A percentile compares a stretch with the other conserved stretches of the same genome.
These are phyloP conservation scores for Helleia helle DNA, from an alignment of 2,888 invertebrate species.

Conservation along the genomic window DNA sequence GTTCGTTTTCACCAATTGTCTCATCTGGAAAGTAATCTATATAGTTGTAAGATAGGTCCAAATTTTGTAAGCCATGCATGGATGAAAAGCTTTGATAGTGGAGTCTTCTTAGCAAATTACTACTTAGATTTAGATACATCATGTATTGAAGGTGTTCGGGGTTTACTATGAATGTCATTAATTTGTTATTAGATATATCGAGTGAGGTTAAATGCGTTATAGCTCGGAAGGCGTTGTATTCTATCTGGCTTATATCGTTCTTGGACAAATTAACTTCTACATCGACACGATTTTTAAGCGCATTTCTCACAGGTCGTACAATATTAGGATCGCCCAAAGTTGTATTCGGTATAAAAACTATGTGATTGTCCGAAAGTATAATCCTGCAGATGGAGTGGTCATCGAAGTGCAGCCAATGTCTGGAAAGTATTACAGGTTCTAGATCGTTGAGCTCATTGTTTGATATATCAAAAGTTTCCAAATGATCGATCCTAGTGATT, in stretches of 20 bases:
- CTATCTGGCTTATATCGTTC: constrained; percentile 44
- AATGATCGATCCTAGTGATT: constrained; percentile 45
- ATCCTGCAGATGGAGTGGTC: constrained; percentile 46
- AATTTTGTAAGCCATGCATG: constrained; percentile 47
- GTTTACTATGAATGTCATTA: constrained; percentile 40
- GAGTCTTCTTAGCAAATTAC: constrained; percentile 37
- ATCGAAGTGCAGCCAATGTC: constrained; percentile 51
- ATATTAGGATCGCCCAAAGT: constrained; percentile 29
- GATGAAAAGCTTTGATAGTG: constrained; percentile 40
- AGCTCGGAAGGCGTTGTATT: constrained; percentile 48
- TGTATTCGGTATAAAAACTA: constrained; percentile 40
- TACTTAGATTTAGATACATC: constrained; percentile 47
- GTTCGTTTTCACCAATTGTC: constrained; percentile 35
- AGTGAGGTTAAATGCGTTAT: constrained; percentile 37
- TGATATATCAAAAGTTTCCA: constrained; percentile 57
- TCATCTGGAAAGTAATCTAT: constrained; percentile 42
- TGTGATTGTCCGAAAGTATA: constrained; percentile 43
- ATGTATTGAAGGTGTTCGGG: constrained; percentile 37
- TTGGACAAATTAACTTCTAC: constrained; percentile 50
- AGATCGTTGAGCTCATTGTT: constrained; percentile 41
- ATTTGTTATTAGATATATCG: constrained; percentile 46
- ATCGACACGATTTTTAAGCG: constrained; percentile 25
- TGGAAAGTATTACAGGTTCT: constrained; percentile 40
- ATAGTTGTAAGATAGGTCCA: constrained; percentile 52
- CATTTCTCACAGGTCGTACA: constrained; percentile 27